Evolutionary conservation across 2,888 invertebrate species (phyloP).

Genomic region (Phalera bucephala): DNA sequence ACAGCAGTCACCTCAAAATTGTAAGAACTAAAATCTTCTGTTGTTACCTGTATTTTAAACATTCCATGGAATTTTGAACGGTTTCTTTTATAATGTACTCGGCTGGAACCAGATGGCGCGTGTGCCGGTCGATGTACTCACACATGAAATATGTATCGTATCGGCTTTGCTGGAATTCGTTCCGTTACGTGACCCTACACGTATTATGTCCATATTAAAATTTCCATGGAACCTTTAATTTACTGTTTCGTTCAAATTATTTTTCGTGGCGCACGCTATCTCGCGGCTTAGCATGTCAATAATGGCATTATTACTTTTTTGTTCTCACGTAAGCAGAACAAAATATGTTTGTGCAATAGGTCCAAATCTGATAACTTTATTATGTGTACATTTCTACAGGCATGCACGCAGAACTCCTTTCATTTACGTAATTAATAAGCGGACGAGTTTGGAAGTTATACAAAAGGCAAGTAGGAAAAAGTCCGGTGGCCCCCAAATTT

Average conservation of each 20-base stretch:
- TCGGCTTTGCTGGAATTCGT: background rate
- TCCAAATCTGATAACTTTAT: constrained; percentile 44
- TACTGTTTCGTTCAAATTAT: constrained; percentile 35
- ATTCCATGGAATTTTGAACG: background rate
- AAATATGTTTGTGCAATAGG: constrained; percentile 25
- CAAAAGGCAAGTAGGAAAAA: constrained; percentile 39
- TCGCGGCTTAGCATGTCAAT: constrained; percentile 44
- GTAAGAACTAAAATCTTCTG: background rate
- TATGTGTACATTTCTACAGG: constrained; percentile 42
- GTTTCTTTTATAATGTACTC: background rate
- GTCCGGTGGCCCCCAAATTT: constrained; percentile 41
- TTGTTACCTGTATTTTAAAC: background rate
- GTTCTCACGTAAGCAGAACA: constrained; percentile 49
- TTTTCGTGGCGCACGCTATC: constrained; percentile 53
- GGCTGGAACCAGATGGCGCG: too few species aligned
- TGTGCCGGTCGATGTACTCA: background rate
- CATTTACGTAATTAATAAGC: constrained; percentile 62
- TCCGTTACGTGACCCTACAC: constrained; percentile 35
- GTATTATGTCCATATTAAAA: constrained; percentile 36
- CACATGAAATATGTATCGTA: background rate
- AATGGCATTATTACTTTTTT: constrained; percentile 43
- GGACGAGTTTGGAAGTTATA: constrained; percentile 47
- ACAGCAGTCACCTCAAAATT: background rate
- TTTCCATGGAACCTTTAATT: constrained; percentile 44
- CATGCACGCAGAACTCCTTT: constrained; percentile 50